Conservation (phyloP, 2,113 vertebrate species). For the Progne subis region DNA sequence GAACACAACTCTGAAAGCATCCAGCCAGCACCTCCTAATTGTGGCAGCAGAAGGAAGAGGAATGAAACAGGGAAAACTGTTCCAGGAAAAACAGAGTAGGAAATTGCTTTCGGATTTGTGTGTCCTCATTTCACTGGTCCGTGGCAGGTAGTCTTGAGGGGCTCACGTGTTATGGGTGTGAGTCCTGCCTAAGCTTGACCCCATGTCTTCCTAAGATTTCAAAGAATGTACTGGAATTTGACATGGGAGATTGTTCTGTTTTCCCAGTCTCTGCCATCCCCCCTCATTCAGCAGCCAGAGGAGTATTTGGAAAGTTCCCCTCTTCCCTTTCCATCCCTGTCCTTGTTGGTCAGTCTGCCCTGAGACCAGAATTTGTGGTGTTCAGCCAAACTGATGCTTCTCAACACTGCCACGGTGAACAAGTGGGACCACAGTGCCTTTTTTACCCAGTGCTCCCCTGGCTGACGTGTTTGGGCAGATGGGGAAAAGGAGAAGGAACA, state of each 20-base stretch:
- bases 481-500: neutral
- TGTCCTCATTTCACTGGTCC: neutral
- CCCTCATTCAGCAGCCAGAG: neutral
- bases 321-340: neutral
- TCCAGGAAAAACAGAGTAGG: neutral
- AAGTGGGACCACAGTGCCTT: neutral
- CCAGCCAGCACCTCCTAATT: constrained; percentile 16
- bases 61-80: neutral
- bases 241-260: neutral
- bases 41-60: neutral
- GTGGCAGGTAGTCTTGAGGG: neutral
- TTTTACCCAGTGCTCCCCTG: neutral
- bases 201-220: neutral
- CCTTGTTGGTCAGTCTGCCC: neutral
- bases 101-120: neutral
- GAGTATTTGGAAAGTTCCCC: neutral
- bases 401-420: neutral
- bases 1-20: neutral
- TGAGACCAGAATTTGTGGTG: neutral
- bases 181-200: neutral
- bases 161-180: neutral
- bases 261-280: neutral
- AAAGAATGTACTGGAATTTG: neutral
- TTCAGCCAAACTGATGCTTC: constrained; percentile 5
- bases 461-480: neutral